These are phyloP conservation scores for Eilema caniola DNA, from an alignment of 2,888 invertebrate species.

Conservation along the genomic window DNA sequence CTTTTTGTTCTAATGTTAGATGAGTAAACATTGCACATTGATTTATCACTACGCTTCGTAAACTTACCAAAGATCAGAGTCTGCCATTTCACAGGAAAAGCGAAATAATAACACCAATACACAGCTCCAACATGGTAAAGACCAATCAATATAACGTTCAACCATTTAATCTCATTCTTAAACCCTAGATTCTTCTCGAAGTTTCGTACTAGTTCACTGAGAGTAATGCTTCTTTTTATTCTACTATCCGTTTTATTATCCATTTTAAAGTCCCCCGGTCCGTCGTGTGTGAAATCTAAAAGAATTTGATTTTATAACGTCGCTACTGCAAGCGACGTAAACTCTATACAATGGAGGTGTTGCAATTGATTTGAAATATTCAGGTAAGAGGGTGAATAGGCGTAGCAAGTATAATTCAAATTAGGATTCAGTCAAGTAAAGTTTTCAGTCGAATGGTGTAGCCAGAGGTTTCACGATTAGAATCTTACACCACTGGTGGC, in stretches of 20 bases:
- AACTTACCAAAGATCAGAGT: constrained; percentile 76
- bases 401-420: constrained; percentile 7
- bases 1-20: no score
- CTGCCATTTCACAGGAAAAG: constrained; percentile 80
- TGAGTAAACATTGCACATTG: no score
- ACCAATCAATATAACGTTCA: constrained; percentile 68
- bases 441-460: neutral
- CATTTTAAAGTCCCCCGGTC: constrained; percentile 29
- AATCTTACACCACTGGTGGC: neutral
- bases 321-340: constrained; percentile 23
- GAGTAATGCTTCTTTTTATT: constrained; percentile 49
- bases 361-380: constrained; percentile 32
- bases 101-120: constrained; percentile 77
- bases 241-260: constrained; percentile 54
- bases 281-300: constrained; percentile 21
- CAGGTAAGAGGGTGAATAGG: constrained; percentile 28
- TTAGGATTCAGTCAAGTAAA: constrained; percentile 29
- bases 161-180: constrained; percentile 82
- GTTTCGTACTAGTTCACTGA: constrained; percentile 67
- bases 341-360: constrained; percentile 20
- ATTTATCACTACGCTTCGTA: neutral
- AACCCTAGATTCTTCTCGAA: constrained; percentile 77
- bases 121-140: constrained; percentile 74
- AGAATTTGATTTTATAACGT: constrained; percentile 26
- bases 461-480: neutral